Evolutionary conservation across 2,113 vertebrate genomes (phyloP), one percentile per base, ranked within the genome.

Genomic region (Saimiri boliviensis): DNA sequence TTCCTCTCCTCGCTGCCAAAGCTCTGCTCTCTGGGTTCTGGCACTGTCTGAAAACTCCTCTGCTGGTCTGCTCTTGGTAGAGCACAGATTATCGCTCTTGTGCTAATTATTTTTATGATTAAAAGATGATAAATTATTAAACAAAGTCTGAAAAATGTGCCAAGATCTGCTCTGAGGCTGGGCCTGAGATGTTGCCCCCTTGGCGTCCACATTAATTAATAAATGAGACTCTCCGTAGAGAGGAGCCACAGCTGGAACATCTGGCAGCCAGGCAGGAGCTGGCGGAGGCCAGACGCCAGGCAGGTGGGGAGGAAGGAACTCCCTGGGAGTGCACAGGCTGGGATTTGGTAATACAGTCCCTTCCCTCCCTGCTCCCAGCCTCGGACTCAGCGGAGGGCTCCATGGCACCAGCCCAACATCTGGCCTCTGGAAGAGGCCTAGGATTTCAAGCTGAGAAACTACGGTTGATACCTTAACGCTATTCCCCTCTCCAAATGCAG

Each of bases 111-210:
- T 98, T 98, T 98, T 98, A 98, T 97, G 97, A 98, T 98, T 98
- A 98, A 98, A 98, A 97, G 96, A 98, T 98, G 94, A 97, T 98
- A 97, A 98, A 98, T 98, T 98, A 98, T 98, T 98, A 98, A 98
- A 98, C 97, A 97, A 98, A 98, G 97, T 98, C 97, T 98, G 94
- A 98, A 97, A 98, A 97, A 96, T 95, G 95, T 98, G 97, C 97
- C 96, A 98, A 98, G 97, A 94, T 97, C 94, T 97, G 96, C 95
- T 97, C 97, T 88, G 98, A 98, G 97, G 94, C 95, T 93, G 97
- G 97, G 88, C 88, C 97, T 88, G 96, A 97, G 95, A 97, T 95
- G 96, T 92, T 95, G 96, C 94, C 97, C 97, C 95, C 96, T 98
- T 86, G 97, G 95, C 88, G 74, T 98, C 96, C 95, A 95, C 54